Evolutionary conservation across 1,140 invertebrate genomes (phyloP).

Genomic region (Orchestia grillus): DNA sequence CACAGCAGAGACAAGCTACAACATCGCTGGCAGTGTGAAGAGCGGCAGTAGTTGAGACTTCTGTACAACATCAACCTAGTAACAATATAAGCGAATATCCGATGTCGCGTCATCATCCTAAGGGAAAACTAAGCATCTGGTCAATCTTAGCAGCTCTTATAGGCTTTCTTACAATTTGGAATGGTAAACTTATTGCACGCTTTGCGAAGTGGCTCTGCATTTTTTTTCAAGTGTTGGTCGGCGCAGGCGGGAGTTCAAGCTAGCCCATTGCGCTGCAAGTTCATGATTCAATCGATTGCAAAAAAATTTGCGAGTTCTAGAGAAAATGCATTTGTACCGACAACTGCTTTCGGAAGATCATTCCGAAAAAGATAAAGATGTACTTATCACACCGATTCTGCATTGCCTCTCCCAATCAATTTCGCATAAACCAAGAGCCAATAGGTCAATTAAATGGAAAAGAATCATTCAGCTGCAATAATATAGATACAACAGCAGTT

Average conservation of each 20-base stretch:
- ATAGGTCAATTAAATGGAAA: not conserved
- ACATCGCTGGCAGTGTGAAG: not conserved
- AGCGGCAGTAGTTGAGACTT: not conserved
- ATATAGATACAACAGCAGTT: not conserved
- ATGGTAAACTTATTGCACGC: slow-evolving; percentile 32
- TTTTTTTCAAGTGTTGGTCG: not conserved
- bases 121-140: not conserved
- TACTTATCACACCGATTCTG: not conserved
- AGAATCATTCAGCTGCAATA: not conserved
- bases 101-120: not conserved
- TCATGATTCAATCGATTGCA: not conserved
- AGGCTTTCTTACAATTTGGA: slow-evolving; percentile 24
- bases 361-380: not conserved
- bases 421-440: not conserved
- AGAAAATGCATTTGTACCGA: not conserved
- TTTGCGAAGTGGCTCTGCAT: not conserved
- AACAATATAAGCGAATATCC: not conserved
- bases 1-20: not conserved
- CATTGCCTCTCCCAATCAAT: not conserved
- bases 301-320: not conserved
- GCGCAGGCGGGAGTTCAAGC: not conserved
- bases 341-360: not conserved
- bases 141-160: not conserved
- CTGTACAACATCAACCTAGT: slow-evolving; percentile 19
- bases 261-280: not conserved